Conservation (phyloP, 2,797 vertebrate species). For the Thripadectes ignobilis region DNA sequence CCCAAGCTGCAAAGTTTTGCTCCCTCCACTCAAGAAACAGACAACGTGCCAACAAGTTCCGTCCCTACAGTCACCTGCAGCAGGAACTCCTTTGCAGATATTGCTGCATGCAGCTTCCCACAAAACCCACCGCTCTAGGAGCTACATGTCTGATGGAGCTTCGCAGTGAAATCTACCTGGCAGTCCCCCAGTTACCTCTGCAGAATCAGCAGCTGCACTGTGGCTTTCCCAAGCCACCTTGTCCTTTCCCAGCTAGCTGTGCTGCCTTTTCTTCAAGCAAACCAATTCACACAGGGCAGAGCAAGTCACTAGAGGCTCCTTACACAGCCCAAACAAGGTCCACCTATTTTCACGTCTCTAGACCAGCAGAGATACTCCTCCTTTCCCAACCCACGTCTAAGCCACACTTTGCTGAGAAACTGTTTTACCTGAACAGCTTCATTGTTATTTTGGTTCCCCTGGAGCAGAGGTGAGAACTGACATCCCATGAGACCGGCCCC, state of each 20-base stretch:
- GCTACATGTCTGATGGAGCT: neutral
- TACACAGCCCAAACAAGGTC: neutral
- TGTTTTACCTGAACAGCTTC: constrained; percentile 61
- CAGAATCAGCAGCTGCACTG: neutral
- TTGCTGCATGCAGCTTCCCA: neutral
- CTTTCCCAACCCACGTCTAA: neutral
- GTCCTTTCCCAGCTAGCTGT: neutral
- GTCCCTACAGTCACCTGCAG: neutral
- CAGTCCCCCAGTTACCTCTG: neutral
- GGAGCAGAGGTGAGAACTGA: neutral
- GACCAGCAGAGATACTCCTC: neutral
- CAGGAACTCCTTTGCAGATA: neutral
- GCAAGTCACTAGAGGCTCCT: neutral
- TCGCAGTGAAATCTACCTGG: neutral
- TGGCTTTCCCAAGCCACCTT: neutral
- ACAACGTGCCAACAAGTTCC: neutral
- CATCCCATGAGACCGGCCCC: neutral
- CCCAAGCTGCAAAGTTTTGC: neutral
- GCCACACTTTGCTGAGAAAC: neutral
- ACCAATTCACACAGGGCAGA: neutral
- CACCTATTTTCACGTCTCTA: neutral
- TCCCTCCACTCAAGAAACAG: neutral
- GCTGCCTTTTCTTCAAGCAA: neutral
- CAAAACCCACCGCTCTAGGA: neutral
- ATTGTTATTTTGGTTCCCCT: constrained; percentile 20